Evolutionary conservation across 2,888 invertebrate genomes (phyloP).

Genomic region (Leptopilina myrica): DNA sequence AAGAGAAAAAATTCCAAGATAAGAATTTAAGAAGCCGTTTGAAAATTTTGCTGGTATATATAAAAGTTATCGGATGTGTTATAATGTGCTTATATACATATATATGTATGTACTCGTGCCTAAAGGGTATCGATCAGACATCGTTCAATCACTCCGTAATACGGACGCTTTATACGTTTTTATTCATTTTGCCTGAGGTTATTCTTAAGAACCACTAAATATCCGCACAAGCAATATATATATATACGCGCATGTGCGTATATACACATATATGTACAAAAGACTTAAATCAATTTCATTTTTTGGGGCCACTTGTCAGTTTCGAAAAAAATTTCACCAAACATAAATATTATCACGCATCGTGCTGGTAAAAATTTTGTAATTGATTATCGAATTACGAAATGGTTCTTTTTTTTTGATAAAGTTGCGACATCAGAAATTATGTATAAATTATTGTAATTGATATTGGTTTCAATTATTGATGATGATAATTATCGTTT

Average conservation of each 20-base stretch:
- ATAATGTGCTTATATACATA: no score
- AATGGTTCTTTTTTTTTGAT: no score
- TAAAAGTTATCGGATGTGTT: constrained; percentile 22
- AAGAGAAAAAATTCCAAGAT: constrained; percentile 14
- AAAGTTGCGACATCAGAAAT: no score
- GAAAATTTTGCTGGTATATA: constrained; percentile 5
- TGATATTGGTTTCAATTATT: no score
- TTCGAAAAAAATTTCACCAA: not conserved
- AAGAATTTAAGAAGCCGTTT: constrained; percentile 27
- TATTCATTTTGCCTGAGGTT: constrained; percentile 13
- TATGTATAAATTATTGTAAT: not conserved
- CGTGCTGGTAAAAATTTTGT: no score
- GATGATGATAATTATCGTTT: no score
- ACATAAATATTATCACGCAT: not conserved
- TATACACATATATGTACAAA: not conserved
- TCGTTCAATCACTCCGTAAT: constrained; percentile 43
- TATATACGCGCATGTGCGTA: no score
- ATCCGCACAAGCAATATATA: no score
- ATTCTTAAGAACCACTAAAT: not conserved
- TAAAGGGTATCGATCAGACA: constrained; percentile 34
- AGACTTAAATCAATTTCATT: not conserved
- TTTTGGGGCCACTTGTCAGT: not conserved
- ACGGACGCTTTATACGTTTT: constrained; percentile 33
- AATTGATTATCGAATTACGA: no score
- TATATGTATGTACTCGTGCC: constrained; percentile 34